phyloP scores from a whole-genome alignment of 2,113 vertebrate genomes.

The Neogobius melanostomus region DNA sequence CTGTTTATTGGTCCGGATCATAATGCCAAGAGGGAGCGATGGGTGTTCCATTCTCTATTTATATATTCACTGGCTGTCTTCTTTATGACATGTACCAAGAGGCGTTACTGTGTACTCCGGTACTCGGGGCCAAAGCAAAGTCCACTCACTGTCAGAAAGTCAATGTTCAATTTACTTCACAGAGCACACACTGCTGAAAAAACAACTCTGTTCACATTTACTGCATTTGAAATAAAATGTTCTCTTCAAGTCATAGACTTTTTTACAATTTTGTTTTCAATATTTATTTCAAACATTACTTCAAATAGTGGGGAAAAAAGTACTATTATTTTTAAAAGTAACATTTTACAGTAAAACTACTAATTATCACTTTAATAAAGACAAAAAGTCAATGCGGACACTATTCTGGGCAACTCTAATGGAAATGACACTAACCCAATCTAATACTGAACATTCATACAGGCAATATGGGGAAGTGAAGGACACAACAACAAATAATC shows the following conservation, averaged over 20 bases:
- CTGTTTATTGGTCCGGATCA: conserved; percentile 23
- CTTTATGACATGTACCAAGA: conserved; percentile 65
- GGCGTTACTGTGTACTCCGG: conserved; percentile 67
- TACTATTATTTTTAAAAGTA: no score
- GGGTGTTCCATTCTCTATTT: conserved; percentile 53
- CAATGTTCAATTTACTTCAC: conserved; percentile 69
- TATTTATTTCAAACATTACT: no score
- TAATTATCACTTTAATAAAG: no score
- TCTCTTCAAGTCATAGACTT: background rate
- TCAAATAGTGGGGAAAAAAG: no score
- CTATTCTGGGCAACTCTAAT: no score
- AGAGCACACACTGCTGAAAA: conserved; percentile 26
- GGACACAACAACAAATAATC: no score
- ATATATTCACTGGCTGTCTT: conserved; percentile 48
- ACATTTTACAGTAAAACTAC: no score
- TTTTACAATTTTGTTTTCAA: no score
- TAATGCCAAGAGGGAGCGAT: conserved; percentile 45
- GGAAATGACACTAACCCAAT: no score
- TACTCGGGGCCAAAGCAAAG: conserved; percentile 68
- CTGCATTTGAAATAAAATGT: background rate
- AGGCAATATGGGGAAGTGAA: no score
- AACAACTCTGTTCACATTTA: conserved; percentile 44
- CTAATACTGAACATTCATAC: no score
- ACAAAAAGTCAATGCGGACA: no score
- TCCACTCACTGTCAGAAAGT: conserved; percentile 69